Conservation (phyloP, 1,140 invertebrate species). For the Andricus grossulariae region DNA sequence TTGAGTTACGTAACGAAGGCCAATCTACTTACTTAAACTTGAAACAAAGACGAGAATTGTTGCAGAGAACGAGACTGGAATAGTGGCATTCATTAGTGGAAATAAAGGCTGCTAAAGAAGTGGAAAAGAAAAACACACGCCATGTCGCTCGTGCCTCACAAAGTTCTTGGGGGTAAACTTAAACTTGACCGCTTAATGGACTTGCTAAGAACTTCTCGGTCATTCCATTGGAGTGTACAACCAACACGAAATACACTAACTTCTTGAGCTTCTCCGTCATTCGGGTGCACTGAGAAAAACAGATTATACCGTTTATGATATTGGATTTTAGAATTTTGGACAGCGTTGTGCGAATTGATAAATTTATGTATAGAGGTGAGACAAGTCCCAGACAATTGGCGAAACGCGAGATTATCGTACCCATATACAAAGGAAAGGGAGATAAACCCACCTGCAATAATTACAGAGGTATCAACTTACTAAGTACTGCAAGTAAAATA, state of each 20-base stretch:
- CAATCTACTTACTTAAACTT: slow-evolving; percentile 8
- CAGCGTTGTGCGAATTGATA: no score
- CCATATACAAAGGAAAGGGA: no score
- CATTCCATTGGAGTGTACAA: not conserved
- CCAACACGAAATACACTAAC: not conserved
- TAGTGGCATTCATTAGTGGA: not conserved
- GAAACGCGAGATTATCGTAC: no score
- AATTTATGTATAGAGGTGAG: no score
- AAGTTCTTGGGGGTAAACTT: slow-evolving; percentile 16
- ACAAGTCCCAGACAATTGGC: no score
- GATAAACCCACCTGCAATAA: no score
- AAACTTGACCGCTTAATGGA: slow-evolving; percentile 19
- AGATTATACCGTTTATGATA: no score
- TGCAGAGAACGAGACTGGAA: slow-evolving; percentile 8
- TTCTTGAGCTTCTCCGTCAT: not conserved
- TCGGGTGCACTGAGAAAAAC: not conserved
- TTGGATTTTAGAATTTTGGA: no score
- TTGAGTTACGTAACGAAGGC: slow-evolving; percentile 19
- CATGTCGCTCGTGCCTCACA: not conserved
- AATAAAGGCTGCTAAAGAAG: not conserved
- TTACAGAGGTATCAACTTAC: no score
- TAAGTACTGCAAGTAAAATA: no score
- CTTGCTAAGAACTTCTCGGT: not conserved
- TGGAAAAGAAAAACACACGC: not conserved
- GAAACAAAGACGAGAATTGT: slow-evolving; percentile 2